These are phyloP conservation scores for Hydrophis major DNA, from an alignment of 2,797 vertebrate species.

Conservation along the genomic window DNA sequence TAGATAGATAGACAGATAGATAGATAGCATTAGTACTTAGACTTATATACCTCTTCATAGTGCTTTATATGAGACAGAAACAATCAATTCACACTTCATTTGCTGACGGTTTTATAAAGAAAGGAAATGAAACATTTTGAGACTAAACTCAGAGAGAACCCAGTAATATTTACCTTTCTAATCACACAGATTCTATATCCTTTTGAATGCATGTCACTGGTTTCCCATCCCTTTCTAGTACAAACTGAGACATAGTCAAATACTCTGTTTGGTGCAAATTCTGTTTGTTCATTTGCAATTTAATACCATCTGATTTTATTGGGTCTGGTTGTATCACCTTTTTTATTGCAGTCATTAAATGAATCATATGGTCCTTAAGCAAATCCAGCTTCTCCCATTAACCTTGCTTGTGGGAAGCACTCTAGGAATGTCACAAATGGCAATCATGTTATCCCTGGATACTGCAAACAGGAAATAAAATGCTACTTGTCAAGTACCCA, in stretches of 20 bases:
- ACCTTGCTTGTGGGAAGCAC: too few relatives aligned
- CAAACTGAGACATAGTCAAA: neutral
- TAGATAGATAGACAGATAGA: too few relatives aligned
- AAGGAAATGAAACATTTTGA: neutral
- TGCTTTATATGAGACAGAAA: neutral
- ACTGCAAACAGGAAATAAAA: too few relatives aligned
- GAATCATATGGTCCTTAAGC: too few relatives aligned
- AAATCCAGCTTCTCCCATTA: too few relatives aligned
- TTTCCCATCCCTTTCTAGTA: neutral
- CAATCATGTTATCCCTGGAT: too few relatives aligned
- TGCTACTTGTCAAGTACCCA: neutral
- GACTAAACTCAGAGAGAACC: neutral
- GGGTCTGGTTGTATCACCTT: too few relatives aligned
- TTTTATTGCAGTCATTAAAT: too few relatives aligned
- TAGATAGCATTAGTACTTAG: neutral
- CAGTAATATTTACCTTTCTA: neutral
- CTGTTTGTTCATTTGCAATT: neutral
- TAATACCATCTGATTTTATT: neutral
- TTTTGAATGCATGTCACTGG: neutral
- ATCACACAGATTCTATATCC: neutral
- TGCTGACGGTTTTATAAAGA: neutral
- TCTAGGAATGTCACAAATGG: too few relatives aligned
- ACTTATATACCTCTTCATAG: neutral
- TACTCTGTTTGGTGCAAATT: neutral
- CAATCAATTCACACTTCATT: neutral